Evolutionary conservation across 2,888 invertebrate species (phyloP), one percentile per base, ranked within the genome.

Genomic region (Eupithecia abbreviata): DNA sequence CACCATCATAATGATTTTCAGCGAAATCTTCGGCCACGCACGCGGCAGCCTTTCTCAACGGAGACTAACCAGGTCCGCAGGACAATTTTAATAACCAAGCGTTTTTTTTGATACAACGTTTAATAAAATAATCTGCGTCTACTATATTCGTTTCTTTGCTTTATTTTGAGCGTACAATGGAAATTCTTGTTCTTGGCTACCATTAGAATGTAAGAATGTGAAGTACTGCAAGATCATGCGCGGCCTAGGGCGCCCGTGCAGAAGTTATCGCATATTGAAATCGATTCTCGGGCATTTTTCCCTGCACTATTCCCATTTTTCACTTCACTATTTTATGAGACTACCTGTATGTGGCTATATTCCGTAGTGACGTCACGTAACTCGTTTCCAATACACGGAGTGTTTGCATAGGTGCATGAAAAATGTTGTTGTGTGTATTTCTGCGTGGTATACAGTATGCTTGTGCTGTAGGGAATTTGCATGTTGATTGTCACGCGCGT

Each of bases 191-290:
- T 30, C 62, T 62, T 62, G 10, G 62, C 18, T 12, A n/a, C 67
- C 15, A 45, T 45, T 18, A 43, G 43, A 42, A 68, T 10, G n/a
- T 43, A n/a, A 43, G 43, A 66, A 49, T 18, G 45, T 68, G 45
- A 45, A 9, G 18, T 9, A n/a, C 4, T 69, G 18, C 30, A 2
- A 18, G 47, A 47, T 47, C 18, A 69, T 6, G 12, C 47, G 45
- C 5, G 10, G 45, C 85, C 81, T 77, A 83, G 83, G 82, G 80
- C 81, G 85, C 84, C 89, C 91, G 90, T 90, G 92, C 89, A 87
- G 90, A 92, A 92, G 88, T 90, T 91, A 92, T 92, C 91, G 90
- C 88, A 89, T 91, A 92, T 92, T 92, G 91, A 91, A 91, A 92
- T 92, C 90, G 90, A 92, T 89, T 83, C 82, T 78, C 80, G 83